A percentile compares a stretch with the other conserved stretches of the same genome.
Conservation (phyloP, 2,888 invertebrate genomes). For the Prenolepis imparis region DNA sequence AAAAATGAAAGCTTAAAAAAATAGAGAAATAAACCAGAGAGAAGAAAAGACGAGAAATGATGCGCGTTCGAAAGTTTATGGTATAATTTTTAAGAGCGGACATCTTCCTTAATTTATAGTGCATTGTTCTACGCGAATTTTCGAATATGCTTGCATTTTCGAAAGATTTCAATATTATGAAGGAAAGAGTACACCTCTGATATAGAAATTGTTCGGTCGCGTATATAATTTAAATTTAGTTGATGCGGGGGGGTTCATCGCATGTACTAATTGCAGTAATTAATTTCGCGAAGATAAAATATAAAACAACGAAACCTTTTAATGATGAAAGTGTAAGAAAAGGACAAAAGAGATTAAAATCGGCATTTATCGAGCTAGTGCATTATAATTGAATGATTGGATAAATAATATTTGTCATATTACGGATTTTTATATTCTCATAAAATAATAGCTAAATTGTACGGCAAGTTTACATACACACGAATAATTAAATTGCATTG, state of each 20-base stretch:
- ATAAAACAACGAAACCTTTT: neutral
- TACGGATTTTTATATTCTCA: neutral
- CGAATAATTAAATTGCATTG: neutral
- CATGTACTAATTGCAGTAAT: neutral
- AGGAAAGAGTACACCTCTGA: neutral
- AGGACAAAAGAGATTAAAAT: neutral
- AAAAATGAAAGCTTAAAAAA: neutral
- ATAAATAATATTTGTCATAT: neutral
- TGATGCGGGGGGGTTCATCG: neutral
- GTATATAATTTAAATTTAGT: neutral
- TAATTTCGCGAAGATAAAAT: neutral
- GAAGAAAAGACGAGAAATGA: conserved; percentile 41
- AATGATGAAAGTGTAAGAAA: neutral
- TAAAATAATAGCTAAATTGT: neutral
- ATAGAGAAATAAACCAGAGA: neutral
- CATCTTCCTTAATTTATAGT: conserved; percentile 83
- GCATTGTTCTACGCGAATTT: too few species aligned
- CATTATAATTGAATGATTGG: neutral
- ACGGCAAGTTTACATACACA: neutral
- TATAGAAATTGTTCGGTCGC: neutral
- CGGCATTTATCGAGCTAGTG: neutral
- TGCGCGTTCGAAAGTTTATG: conserved; percentile 82
- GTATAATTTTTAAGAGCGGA: conserved; percentile 84
- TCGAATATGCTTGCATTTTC: neutral
- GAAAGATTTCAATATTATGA: neutral